Percentiles rank a stretch among this genome's conserved stretches.
Conservation (phyloP, 2,888 invertebrate genomes). For the Sphaerophoria taeniata region DNA sequence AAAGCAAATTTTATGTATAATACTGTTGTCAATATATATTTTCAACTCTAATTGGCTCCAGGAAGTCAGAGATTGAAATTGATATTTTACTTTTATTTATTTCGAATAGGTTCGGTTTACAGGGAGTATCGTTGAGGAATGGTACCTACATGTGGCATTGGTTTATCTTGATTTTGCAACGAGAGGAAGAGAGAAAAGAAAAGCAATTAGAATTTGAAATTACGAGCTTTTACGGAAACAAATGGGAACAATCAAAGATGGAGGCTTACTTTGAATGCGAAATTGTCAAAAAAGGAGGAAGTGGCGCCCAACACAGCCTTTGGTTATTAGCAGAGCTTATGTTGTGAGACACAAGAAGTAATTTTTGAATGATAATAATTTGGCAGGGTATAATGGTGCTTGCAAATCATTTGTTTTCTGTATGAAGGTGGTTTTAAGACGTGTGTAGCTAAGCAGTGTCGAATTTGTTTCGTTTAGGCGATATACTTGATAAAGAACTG, state of each 20-base stretch:
- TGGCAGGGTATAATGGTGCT: too few species aligned
- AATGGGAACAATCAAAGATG: neutral
- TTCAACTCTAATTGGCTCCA: conserved; percentile 33
- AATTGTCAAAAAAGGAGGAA: neutral
- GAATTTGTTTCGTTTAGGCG: too few species aligned
- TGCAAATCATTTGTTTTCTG: too few species aligned
- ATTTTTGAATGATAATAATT: too few species aligned
- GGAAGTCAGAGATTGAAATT: conserved; percentile 40
- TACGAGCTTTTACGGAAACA: neutral
- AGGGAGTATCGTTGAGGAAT: neutral
- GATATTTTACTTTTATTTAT: conserved; percentile 10
- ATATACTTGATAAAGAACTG: too few species aligned
- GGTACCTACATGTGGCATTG: neutral
- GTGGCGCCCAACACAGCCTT: too few species aligned
- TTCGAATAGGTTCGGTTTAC: neutral
- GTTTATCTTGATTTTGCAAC: conserved; percentile 22
- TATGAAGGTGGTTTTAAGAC: too few species aligned
- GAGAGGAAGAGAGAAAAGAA: conserved; percentile 3
- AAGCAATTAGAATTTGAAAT: conserved; percentile 8
- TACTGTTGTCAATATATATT: conserved; percentile 25
- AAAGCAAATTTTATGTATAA: conserved; percentile 33
- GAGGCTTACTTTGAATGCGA: neutral
- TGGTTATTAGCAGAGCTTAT: too few species aligned
- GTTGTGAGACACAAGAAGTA: too few species aligned
- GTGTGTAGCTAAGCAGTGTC: too few species aligned